Evolutionary conservation across 2,888 invertebrate species (phyloP).

Genomic region (Creontiades dilutus): DNA sequence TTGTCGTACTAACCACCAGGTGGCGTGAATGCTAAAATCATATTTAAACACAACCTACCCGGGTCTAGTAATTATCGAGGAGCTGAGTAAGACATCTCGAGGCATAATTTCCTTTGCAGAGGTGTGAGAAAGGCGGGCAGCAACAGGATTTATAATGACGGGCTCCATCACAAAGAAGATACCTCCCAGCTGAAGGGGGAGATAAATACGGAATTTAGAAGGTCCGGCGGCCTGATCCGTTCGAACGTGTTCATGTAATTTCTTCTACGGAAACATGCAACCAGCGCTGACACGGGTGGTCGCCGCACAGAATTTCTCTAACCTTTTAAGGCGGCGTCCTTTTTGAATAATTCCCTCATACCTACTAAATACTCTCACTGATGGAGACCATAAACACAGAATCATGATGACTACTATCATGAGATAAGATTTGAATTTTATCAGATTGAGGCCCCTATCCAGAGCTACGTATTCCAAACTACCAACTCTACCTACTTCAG

Average conservation of each 20-base stretch:
- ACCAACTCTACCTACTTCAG: too few species aligned
- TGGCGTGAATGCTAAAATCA: background rate
- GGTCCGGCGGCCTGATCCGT: background rate
- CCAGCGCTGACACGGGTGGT: constrained; percentile 18
- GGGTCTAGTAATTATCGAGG: background rate
- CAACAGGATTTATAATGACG: constrained; percentile 28
- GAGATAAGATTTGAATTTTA: too few species aligned
- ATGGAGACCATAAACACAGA: too few species aligned
- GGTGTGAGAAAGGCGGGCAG: constrained; percentile 42
- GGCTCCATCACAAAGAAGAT: background rate
- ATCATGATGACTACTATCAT: too few species aligned
- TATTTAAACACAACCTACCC: background rate
- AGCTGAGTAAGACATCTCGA: background rate
- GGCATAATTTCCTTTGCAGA: constrained; percentile 18
- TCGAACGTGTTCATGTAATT: constrained; percentile 29
- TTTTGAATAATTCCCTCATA: background rate
- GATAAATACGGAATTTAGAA: constrained; percentile 20
- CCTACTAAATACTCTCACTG: background rate
- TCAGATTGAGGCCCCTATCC: too few species aligned
- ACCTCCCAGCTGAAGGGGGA: background rate
- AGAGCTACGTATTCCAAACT: too few species aligned
- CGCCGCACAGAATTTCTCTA: background rate
- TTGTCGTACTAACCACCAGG: background rate
- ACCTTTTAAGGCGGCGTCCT: background rate
- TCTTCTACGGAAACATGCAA: background rate